phyloP scores from a whole-genome alignment of 1,140 invertebrate species.

The Pseudachorutes palmiensis region DNA sequence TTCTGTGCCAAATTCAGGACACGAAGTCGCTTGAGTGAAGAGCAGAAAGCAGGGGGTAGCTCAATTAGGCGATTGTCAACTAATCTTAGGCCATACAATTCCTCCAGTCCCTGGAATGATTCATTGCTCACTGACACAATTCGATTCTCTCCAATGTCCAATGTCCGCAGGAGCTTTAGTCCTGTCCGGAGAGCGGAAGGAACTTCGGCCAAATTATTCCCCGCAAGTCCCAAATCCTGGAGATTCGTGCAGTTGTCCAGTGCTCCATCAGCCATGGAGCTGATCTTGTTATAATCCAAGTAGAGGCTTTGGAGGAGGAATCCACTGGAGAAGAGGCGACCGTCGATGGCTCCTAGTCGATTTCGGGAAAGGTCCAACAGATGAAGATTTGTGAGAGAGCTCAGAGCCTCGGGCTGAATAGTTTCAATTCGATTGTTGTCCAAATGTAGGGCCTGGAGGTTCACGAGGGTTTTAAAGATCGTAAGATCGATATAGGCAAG shows the following conservation, averaged over 20 bases:
- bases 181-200: constrained; percentile 58
- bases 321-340: constrained; percentile 72
- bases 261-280: constrained; percentile 68
- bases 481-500: constrained; percentile 69
- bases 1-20: constrained; percentile 81
- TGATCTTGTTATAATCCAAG: constrained; percentile 72
- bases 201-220: constrained; percentile 69
- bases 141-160: constrained; percentile 56
- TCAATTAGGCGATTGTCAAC: constrained; percentile 80
- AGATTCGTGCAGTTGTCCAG: constrained; percentile 77
- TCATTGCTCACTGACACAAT: constrained; percentile 71
- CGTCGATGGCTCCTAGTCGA: constrained; percentile 66
- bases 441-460: constrained; percentile 76
- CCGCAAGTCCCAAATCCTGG: constrained; percentile 66
- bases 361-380: constrained; percentile 78
- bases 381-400: constrained; percentile 75
- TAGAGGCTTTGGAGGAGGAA: constrained; percentile 74
- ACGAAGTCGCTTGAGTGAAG: constrained; percentile 68
- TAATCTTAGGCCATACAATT: constrained; percentile 71
- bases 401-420: constrained; percentile 76
- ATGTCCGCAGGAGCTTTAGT: constrained; percentile 38
- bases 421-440: constrained; percentile 77
- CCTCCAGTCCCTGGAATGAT: constrained; percentile 67
- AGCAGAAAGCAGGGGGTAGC: constrained; percentile 70
- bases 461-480: constrained; percentile 78